phyloP scores from a whole-genome alignment of 2,797 vertebrate species.

The Rhabdomys pumilio region DNA sequence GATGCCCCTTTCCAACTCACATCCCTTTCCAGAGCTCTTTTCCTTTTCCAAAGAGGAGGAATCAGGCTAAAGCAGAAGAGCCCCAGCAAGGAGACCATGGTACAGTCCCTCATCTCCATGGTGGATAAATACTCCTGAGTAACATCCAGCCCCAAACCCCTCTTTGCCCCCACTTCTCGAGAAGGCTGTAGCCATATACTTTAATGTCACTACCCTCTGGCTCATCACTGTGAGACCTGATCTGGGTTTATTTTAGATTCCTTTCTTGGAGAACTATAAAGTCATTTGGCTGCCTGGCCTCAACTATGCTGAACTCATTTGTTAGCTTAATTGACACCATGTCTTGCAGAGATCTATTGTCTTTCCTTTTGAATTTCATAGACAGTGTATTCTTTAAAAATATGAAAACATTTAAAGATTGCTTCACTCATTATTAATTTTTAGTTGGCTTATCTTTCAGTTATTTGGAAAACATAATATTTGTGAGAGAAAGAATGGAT shows the following conservation, averaged over 20 bases:
- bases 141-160: background rate
- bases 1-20: background rate
- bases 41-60: constrained; percentile 22
- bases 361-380: constrained; percentile 32
- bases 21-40: background rate
- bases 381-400: constrained; percentile 32
- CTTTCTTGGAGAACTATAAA: background rate
- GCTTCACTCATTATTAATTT: constrained; percentile 31
- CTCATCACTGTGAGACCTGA: background rate
- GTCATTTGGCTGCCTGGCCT: background rate
- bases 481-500: constrained; percentile 21
- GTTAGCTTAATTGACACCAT: background rate
- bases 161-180: background rate
- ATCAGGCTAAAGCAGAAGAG: background rate
- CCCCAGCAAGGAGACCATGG: background rate
- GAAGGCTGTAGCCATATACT: background rate
- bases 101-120: background rate
- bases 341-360: background rate
- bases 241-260: background rate
- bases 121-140: background rate
- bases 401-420: constrained; percentile 34
- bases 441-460: background rate
- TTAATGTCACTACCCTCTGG: background rate
- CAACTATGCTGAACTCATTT: background rate
- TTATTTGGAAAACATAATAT: constrained; percentile 35